Evolutionary conservation across 2,888 invertebrate species (phyloP), one percentile per base, ranked within the genome.

Genomic region (Adelognathus sp.): DNA sequence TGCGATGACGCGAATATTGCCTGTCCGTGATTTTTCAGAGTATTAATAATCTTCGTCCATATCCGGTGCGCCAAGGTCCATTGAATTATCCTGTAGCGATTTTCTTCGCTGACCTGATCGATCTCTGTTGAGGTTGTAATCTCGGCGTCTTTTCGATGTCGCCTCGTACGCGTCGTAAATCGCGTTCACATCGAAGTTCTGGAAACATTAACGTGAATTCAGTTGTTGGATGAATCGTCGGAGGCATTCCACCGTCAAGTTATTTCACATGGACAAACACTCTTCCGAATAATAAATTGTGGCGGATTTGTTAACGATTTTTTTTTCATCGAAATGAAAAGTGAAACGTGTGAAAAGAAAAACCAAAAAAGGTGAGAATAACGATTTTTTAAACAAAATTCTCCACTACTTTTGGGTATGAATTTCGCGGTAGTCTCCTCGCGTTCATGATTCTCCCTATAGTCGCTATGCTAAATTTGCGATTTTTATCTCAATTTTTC

Each of bases 141-240:
- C 60, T 41, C 76, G 71, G 76, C 69, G 80, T 14, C 76, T 69
- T 54, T 83, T 76, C 4, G 79, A 73, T 11, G 76, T 74, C 5
- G 80, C 77, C n/a, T 78, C 76, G 54, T 83, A 84, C 11, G 81
- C 81, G 31, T 84, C 81, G 72, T 84, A 84, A 74, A 84, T 73
- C 21, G 75, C 60, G 39, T 84, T 80, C 2, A 80, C 74, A 63
- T 83, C 80, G 16, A 84, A 60, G 41, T 81, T 83, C 84, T 84
- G 54, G 16, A 75, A 76, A 58, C n/a, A 50, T 50, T 24, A 24
- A 11, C 6, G 6, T 50, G 11, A 24, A 11, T 50, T 21, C 1
- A 7, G 11, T 46, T 3, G 16, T 18, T 21, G 39, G 21, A 21
- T 46, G 1, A 21, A 11, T 21, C 2, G 21, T 46, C 46, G 1